Evolutionary conservation across 1,140 invertebrate species (phyloP).

Genomic region (Xylocopa sonorina): DNA sequence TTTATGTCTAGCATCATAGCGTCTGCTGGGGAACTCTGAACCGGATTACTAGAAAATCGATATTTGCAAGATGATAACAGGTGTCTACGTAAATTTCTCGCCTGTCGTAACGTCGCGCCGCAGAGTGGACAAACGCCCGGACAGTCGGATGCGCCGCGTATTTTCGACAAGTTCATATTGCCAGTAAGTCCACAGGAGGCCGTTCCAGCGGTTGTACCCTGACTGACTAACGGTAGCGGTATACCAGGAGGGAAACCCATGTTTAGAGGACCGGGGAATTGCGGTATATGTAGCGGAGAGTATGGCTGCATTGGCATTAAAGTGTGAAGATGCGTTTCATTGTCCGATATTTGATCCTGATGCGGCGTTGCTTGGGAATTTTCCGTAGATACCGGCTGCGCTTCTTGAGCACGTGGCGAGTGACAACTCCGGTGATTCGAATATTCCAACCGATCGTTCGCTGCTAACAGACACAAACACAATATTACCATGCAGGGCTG

Average conservation of each 20-base stretch:
- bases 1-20: constrained; percentile 75
- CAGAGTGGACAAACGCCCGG: constrained; percentile 85
- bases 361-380: constrained; percentile 56
- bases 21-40: constrained; percentile 68
- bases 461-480: constrained; percentile 79
- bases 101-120: constrained; percentile 83
- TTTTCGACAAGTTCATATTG: constrained; percentile 69
- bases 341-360: constrained; percentile 66
- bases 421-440: constrained; percentile 67
- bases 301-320: constrained; percentile 79
- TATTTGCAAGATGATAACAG: constrained; percentile 81
- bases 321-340: constrained; percentile 75
- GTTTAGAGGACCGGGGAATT: constrained; percentile 72
- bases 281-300: constrained; percentile 78
- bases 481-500: constrained; percentile 78
- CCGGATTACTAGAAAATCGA: constrained; percentile 72
- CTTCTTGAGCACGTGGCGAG: constrained; percentile 65
- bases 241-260: constrained; percentile 62
- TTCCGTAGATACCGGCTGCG: constrained; percentile 60
- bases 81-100: constrained; percentile 83
- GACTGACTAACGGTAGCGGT: constrained; percentile 49
- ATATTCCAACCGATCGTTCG: constrained; percentile 67
- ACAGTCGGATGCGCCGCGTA: constrained; percentile 84
- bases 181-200: constrained; percentile 37
- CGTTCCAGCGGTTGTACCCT: constrained; percentile 38